phyloP scores from a whole-genome alignment of 2,113 vertebrate genomes.

The Beaufortia kweichowensis region DNA sequence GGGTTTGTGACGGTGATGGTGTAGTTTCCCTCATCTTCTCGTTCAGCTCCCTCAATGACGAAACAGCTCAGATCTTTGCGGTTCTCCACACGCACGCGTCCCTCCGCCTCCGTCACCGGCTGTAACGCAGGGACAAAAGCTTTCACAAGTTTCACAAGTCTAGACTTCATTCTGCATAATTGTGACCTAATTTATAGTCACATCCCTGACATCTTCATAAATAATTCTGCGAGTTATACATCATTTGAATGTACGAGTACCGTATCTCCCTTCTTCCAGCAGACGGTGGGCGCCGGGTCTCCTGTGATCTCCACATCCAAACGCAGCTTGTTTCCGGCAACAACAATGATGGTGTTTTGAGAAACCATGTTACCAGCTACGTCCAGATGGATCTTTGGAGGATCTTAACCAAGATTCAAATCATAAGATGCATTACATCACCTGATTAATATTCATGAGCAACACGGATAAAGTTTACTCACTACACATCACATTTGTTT shows the following conservation, averaged over 20 bases:
- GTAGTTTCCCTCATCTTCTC: constrained; percentile 82
- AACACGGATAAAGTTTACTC: too few relatives aligned
- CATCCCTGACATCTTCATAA: too few relatives aligned
- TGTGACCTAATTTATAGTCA: too few relatives aligned
- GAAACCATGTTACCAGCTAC: constrained; percentile 80
- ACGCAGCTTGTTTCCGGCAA: constrained; percentile 89
- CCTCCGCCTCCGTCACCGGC: constrained; percentile 68
- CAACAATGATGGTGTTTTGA: constrained; percentile 85
- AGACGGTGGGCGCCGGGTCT: constrained; percentile 80
- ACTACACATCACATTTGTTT: too few relatives aligned
- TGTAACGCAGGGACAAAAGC: constrained; percentile 53
- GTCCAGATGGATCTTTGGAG: constrained; percentile 91
- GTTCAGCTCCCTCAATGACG: constrained; percentile 83
- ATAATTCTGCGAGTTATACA: too few relatives aligned
- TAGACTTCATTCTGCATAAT: too few relatives aligned
- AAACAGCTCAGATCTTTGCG: constrained; percentile 79
- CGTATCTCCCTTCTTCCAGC: constrained; percentile 78
- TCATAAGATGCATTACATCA: not conserved
- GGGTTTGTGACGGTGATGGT: constrained; percentile 84
- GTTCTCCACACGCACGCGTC: constrained; percentile 76
- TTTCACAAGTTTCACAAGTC: not conserved
- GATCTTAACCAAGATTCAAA: constrained; percentile 69
- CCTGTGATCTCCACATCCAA: constrained; percentile 87
- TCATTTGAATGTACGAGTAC: constrained; percentile 58
- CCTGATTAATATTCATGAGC: too few relatives aligned